Conservation (phyloP, 1,140 invertebrate species). For the Bombus turneri region DNA sequence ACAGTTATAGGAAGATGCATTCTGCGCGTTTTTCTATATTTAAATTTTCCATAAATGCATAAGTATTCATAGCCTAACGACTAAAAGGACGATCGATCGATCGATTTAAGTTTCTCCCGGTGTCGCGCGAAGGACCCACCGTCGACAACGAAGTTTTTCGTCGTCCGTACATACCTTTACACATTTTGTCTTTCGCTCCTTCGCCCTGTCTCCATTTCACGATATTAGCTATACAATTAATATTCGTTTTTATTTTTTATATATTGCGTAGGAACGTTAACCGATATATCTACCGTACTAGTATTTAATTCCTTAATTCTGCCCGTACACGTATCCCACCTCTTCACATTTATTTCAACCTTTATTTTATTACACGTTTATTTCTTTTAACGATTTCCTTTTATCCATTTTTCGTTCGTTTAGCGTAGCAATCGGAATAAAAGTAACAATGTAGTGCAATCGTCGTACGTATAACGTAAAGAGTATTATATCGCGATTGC, state of each 20-base stretch:
- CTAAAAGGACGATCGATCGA: neutral
- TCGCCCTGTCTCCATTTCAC: slow-evolving; percentile 14
- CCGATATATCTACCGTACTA: neutral
- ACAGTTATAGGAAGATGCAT: neutral
- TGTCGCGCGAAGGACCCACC: slow-evolving; percentile 59
- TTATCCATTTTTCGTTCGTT: no score
- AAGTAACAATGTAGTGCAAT: slow-evolving; percentile 9
- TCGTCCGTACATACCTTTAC: slow-evolving; percentile 32
- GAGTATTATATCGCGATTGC: slow-evolving; percentile 9
- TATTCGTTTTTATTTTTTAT: slow-evolving; percentile 2
- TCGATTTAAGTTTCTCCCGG: slow-evolving; percentile 33
- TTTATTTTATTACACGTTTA: neutral
- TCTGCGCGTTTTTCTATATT: neutral
- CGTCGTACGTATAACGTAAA: neutral
- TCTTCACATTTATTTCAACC: neutral
- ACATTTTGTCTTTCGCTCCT: slow-evolving; percentile 31
- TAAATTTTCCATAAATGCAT: neutral
- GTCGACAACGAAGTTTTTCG: slow-evolving; percentile 49
- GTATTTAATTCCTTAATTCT: neutral
- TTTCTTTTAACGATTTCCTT: neutral
- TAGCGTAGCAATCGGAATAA: neutral
- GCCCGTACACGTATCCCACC: neutral
- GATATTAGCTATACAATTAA: neutral
- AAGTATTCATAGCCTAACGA: neutral
- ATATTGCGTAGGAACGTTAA: neutral